Base-by-base conservation (phyloP, 2,797 vertebrate species). In the Acanthornis magna region DNA sequence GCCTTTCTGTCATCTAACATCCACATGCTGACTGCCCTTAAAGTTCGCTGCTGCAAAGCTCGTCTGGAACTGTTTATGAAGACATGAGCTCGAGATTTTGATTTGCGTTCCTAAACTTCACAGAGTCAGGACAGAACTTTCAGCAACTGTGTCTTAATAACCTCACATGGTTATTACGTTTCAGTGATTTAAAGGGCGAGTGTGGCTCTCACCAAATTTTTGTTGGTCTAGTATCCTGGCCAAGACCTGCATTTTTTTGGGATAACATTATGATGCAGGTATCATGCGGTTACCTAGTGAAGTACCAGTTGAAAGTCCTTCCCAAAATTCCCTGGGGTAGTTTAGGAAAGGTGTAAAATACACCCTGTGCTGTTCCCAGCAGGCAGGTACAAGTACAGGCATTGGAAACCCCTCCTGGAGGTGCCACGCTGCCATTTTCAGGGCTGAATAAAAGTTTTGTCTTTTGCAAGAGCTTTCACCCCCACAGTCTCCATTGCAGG, bases 291-390 rank as follows among this genome's bases (percentile, higher is more conserved):
- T 60, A 17, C 42, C 21, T 21, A 36, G 13, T 2, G 20, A 32
- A 68, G 19, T 20, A 13, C 7, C 0, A 7, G 10, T 6, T 53
- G 51, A 61, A 88, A 86, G 11, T 13, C 70, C 57, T 77, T 36
- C n/a, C 54, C 75, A 75, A 75, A 2, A 53, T 81, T 73, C 63
- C 62, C 30, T 34, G 61, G 30, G 30, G 40, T 18, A 18, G 34
- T 51, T 75, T 16, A 79, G 50, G 50, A 61, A 78, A 80, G 71
- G 22, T 30, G 48, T 74, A 82, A 96, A 93, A 85, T 65, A 32
- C 88, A 79, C 81, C 53, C 89, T 62, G 67, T 36, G 74, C 92
- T 96, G 95, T 89, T 84, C 85, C 67, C 89, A 95, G 53, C 58
- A 91, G 93, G 74, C 63, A 87, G 63, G 76, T 73, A 38, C 38